A percentile compares a stretch with the other conserved stretches of the same genome.
Evolutionary conservation across 2,888 invertebrate species (phyloP).

Genomic region (Volucella zonaria): DNA sequence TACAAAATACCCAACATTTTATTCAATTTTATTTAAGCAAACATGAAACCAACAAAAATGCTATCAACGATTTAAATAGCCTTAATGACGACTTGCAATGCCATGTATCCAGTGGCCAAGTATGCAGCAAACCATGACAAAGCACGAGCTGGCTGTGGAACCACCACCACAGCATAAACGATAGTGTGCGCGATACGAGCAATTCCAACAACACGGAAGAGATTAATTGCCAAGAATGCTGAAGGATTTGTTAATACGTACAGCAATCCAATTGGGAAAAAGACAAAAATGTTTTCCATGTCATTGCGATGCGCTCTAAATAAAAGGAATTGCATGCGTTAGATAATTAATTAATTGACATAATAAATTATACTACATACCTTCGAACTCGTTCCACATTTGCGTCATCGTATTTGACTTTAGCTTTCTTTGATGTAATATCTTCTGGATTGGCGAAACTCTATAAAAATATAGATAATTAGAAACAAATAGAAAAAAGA

Average conservation of each 20-base stretch:
- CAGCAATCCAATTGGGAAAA: slow-evolving; percentile 83
- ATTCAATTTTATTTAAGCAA: slow-evolving; percentile 37
- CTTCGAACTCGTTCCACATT: slow-evolving; percentile 83
- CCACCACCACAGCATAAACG: slow-evolving; percentile 84
- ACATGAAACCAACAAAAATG: slow-evolving; percentile 27
- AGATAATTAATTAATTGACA: neutral
- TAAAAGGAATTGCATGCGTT: slow-evolving; percentile 50
- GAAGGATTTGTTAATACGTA: slow-evolving; percentile 84
- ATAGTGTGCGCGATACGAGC: slow-evolving; percentile 84
- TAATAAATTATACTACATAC: slow-evolving; percentile 36
- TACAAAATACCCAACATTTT: slow-evolving; percentile 37
- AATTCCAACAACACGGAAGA: slow-evolving; percentile 84
- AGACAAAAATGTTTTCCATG: slow-evolving; percentile 85
- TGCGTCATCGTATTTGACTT: slow-evolving; percentile 80
- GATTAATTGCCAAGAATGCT: slow-evolving; percentile 82
- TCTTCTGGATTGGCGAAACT: slow-evolving; percentile 84
- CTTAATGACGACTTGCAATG: slow-evolving; percentile 78
- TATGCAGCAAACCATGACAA: slow-evolving; percentile 83
- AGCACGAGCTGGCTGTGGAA: slow-evolving; percentile 84
- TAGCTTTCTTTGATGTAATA: slow-evolving; percentile 73
- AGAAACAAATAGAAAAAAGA: neutral
- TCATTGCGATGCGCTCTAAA: slow-evolving; percentile 86
- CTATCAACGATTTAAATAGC: slow-evolving; percentile 74
- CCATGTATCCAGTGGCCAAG: slow-evolving; percentile 83
- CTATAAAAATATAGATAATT: slow-evolving; percentile 77